phyloP scores from a whole-genome alignment of 1,140 invertebrate genomes.

The Trichogramma pretiosum region DNA sequence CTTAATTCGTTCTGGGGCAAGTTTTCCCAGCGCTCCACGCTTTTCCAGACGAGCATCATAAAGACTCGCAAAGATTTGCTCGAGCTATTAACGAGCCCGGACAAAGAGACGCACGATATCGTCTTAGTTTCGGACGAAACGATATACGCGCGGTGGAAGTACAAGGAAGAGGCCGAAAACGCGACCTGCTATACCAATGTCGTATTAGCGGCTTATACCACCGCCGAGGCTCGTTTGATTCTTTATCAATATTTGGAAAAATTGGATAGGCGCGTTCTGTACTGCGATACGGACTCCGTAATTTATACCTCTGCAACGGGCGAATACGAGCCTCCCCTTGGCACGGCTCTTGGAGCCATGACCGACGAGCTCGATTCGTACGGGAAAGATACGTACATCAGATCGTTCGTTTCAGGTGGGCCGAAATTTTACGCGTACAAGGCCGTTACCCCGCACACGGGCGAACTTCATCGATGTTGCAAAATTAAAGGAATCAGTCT shows the following conservation, averaged over 20 bases:
- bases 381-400: conserved; percentile 19
- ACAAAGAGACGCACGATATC: conserved; percentile 19
- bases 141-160: conserved; percentile 22
- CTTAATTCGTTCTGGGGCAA: conserved; percentile 37
- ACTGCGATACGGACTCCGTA: conserved; percentile 39
- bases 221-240: conserved; percentile 35
- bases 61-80: conserved; percentile 22
- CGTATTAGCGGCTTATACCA: conserved; percentile 34
- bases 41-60: conserved; percentile 26
- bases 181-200: conserved; percentile 26
- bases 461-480: not conserved
- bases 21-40: conserved; percentile 26
- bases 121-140: conserved; percentile 23
- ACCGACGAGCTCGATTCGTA: conserved; percentile 25
- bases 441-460: not conserved
- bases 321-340: conserved; percentile 19
- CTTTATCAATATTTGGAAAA: conserved; percentile 34
- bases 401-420: conserved; percentile 17
- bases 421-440: not conserved
- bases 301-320: conserved; percentile 22
- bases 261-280: conserved; percentile 29
- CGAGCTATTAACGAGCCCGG: conserved; percentile 25
- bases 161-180: conserved; percentile 17
- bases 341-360: conserved; percentile 29
- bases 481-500: conserved; percentile 21